Percentiles rank a stretch among this genome's conserved stretches.
Evolutionary conservation across 2,888 invertebrate genomes (phyloP).

Genomic region (Priapulus caudatus): DNA sequence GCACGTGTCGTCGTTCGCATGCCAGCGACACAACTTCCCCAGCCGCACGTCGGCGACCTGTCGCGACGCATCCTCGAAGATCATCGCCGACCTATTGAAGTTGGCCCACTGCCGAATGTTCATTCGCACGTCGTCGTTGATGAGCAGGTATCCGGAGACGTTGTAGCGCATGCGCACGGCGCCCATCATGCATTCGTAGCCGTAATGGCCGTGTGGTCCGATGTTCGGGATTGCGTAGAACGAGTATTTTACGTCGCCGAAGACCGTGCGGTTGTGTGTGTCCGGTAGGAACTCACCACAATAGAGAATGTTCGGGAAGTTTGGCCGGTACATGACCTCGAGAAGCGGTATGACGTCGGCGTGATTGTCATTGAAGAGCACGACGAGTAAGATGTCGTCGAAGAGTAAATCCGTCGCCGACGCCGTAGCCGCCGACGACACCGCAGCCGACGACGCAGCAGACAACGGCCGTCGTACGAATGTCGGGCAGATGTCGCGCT

Average conservation of each 20-base stretch:
- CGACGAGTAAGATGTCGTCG: not conserved
- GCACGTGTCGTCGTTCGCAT: not conserved
- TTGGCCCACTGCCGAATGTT: not conserved
- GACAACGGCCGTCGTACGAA: too few species aligned
- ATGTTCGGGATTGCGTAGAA: not conserved
- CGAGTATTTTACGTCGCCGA: too few species aligned
- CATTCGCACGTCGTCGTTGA: not conserved
- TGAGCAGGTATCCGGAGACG: not conserved
- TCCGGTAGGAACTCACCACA: not conserved
- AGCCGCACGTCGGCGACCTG: not conserved
- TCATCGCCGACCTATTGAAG: not conserved
- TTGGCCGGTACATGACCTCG: not conserved
- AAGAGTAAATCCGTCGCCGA: not conserved
- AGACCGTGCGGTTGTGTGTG: not conserved
- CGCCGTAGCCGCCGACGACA: not conserved
- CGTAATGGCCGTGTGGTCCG: not conserved
- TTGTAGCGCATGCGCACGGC: not conserved
- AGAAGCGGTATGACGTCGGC: not conserved
- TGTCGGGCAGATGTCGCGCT: not conserved
- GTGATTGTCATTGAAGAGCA: not conserved
- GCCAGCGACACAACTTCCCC: not conserved
- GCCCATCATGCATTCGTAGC: not conserved
- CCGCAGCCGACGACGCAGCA: too few species aligned
- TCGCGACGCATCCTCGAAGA: not conserved
- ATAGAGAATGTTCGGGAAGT: conserved; percentile 1